Evolutionary conservation across 2,888 invertebrate species (phyloP), one percentile per base, ranked within the genome.

Genomic region (Deilephila elpenor): DNA sequence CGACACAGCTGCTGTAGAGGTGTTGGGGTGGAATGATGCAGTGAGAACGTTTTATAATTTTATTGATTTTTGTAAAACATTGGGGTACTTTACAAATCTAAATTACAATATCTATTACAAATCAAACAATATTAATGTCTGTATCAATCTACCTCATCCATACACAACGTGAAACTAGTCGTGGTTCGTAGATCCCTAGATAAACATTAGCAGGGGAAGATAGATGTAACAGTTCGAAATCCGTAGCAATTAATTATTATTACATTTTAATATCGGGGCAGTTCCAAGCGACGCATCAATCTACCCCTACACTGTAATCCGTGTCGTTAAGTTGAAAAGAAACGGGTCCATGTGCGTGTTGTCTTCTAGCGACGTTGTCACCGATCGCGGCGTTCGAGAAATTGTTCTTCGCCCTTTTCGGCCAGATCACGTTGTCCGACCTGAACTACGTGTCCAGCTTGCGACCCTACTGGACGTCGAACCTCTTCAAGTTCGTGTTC

Each of bases 361-460:
- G 93, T 89, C 91, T 95, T 95, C 87, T 96, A 97, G 97, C 97
- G 95, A 95, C 96, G 95, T 97, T 98, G 96, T 97, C 97, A 92
- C 97, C 98, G 86, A 94, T 98, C 95, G 97, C 98, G 94, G 99
- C 99, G 84, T 97, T 99, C 95, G 99, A 99, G 96, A 97, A 98
- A 95, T 96, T 99, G 88, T 99, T 99, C 96, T 99, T 99, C 96
- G 98, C 99, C 91, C 97, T 99, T 92, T 99, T 99, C 95, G 99
- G 99, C 90, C 97, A 99, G 95, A 98, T 97, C 84, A 97, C 97
- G 82, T 96, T 97, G 92, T 96, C 97, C 91, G 97, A 98, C 94
- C 96, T 98, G 88, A 97, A 97, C 95, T 96, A 97, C 94, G 95
- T 96, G 93, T 95, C 96, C 81, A 93, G 93, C 85, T 92, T 95